Evolutionary conservation across 2,888 invertebrate genomes (phyloP), one percentile per base, ranked within the genome.

Genomic region (Drosophila phalerata): DNA sequence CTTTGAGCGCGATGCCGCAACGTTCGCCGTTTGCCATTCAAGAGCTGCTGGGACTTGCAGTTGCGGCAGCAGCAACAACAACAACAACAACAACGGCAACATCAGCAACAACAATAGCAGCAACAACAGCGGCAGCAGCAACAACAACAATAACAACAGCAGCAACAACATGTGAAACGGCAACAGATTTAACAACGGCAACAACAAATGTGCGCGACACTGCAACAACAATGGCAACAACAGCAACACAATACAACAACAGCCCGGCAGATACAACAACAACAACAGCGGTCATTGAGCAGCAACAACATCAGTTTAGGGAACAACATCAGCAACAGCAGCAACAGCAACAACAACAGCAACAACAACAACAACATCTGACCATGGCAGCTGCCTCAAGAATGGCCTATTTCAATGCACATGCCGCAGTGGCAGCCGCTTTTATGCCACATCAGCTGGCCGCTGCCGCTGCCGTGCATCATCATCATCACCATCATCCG

Each of bases 381-480:
- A 92, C 92, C 67, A 92, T 92, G 92, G 92, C 92, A 53, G 93
- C 93, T 40, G 95, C 95, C 58, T 96, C 96, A 87, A 94, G 97
- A 43, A 97, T 97, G 95, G 97, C 97, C 65, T 97, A 97, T 92
- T 96, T 97, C 93, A 97, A 97, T 93, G 97, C 97, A 55, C 97
- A 97, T 92, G 97, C 97, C 43, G 97, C 97, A n/a, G 97, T 97
- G 49, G 97, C 97, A 9, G 97, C 97, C 15, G 97, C 97, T 49
- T 97, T 97, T 93, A 93, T 97, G 86, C 97, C 97, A 30, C 95
- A 95, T 89, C 94, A 95, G 86, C 95, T 95, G 43, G 95, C 94
- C 48, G 88, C 89, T 51, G 95, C 94, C 48, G 88, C 89, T 49
- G 88, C 89, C 52, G 79, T 79, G 66, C 84, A 82, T 53, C 85